phyloP scores from a whole-genome alignment of 2,797 vertebrate species.

The Tadarida brasiliensis region DNA sequence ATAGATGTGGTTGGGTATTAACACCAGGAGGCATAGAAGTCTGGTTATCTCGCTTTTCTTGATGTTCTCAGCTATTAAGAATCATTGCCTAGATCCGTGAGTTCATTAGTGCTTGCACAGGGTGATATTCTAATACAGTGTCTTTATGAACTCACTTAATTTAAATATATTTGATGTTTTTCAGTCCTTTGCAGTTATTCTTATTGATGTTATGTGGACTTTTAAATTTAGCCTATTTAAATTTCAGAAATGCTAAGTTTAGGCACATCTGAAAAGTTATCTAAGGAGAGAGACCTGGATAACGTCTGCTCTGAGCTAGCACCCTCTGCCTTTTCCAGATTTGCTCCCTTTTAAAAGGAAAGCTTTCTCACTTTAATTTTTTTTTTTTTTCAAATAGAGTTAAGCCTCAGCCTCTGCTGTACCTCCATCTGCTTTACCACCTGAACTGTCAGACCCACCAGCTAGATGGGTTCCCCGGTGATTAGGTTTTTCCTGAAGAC shows the following conservation, averaged over 20 bases:
- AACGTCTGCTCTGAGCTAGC: background rate
- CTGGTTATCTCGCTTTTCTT: slow-evolving; percentile 35
- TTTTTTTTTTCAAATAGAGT: background rate
- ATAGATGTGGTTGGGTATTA: background rate
- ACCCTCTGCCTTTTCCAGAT: slow-evolving; percentile 41
- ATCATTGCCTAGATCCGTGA: background rate
- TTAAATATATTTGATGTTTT: slow-evolving; percentile 36
- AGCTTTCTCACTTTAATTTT: slow-evolving; percentile 59
- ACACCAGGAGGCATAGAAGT: background rate
- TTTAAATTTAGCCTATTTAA: slow-evolving; percentile 38
- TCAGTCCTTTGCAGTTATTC: background rate
- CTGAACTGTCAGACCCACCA: slow-evolving; percentile 62
- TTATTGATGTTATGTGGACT: background rate
- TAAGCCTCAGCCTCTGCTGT: background rate
- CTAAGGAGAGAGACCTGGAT: background rate
- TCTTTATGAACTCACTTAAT: slow-evolving; percentile 34
- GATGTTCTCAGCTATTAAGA: background rate
- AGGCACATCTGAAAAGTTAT: background rate
- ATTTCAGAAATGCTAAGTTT: slow-evolving; percentile 23
- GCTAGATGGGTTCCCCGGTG: slow-evolving; percentile 15
- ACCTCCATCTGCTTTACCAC: slow-evolving; percentile 65
- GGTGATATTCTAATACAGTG: background rate
- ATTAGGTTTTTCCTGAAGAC: slow-evolving; percentile 67
- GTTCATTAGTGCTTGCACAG: slow-evolving; percentile 47
- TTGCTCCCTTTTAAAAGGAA: slow-evolving; percentile 51